Conservation (phyloP, 1,140 invertebrate genomes). For the Ganaspis sp. region DNA sequence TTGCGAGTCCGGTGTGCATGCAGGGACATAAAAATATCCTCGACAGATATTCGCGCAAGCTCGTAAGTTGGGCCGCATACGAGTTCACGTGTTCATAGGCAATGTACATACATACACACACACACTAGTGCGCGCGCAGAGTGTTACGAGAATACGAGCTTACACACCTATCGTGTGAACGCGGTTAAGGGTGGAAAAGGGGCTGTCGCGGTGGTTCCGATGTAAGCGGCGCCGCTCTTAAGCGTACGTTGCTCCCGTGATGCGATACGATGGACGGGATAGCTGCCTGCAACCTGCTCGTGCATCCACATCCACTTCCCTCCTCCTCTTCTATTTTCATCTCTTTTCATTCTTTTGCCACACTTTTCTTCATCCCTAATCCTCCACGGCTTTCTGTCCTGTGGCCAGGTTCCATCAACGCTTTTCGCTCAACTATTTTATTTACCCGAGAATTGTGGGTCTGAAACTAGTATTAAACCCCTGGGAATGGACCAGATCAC, state of each 20-base stretch:
- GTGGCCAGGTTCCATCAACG: background rate
- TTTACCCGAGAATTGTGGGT: background rate
- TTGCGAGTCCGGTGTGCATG: constrained; percentile 4
- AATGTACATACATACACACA: background rate
- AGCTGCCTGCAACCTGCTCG: constrained; percentile 54
- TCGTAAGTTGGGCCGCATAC: constrained; percentile 2
- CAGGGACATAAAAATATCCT: constrained; percentile 19
- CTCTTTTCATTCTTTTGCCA: background rate
- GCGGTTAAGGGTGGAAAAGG: constrained; percentile 52
- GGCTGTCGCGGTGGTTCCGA: constrained; percentile 51
- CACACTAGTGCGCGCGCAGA: constrained; percentile 34
- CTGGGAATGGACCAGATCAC: background rate
- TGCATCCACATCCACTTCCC: constrained; percentile 42
- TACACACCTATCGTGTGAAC: constrained; percentile 53
- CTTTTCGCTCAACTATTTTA: background rate
- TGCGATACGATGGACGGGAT: constrained; percentile 36
- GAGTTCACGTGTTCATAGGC: background rate
- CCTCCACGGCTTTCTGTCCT: background rate
- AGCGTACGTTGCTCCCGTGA: constrained; percentile 61
- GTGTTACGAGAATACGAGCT: constrained; percentile 35
- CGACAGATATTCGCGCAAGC: constrained; percentile 16
- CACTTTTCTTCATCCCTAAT: constrained; percentile 14
- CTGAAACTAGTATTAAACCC: background rate
- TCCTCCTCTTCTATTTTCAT: background rate
- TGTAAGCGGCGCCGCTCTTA: constrained; percentile 62